These are phyloP conservation scores for Heterotilapia buettikoferi DNA, from an alignment of 2,113 vertebrate genomes.

Conservation along the genomic window DNA sequence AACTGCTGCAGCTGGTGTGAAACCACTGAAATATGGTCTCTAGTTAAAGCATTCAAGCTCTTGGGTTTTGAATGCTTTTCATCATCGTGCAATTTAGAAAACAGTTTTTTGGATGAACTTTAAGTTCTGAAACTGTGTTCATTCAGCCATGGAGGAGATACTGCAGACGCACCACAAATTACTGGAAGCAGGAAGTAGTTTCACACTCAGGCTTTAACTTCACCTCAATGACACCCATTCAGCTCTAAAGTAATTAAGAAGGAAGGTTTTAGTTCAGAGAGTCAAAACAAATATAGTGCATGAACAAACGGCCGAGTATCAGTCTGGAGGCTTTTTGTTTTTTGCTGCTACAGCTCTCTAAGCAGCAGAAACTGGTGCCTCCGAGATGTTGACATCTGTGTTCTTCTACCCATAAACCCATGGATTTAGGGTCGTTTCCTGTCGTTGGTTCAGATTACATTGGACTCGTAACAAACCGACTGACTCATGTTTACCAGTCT, in stretches of 20 bases:
- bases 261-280: not conserved
- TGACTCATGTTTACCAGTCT: not conserved
- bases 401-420: slow-evolving; percentile 38
- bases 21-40: not conserved
- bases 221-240: not conserved
- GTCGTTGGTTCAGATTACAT: slow-evolving; percentile 39
- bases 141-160: not conserved
- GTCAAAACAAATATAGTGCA: not conserved
- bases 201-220: not conserved
- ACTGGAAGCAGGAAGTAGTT: slow-evolving; percentile 13
- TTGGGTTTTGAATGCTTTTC: not conserved
- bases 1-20: not conserved
- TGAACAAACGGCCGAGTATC: not conserved
- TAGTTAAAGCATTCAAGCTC: not conserved
- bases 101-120: not conserved
- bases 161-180: not conserved
- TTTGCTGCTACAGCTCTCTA: not conserved
- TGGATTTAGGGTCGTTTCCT: slow-evolving; percentile 49
- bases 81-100: not conserved
- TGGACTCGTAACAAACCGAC: slow-evolving; percentile 21
- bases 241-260: not conserved
- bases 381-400: slow-evolving; percentile 31
- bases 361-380: not conserved
- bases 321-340: not conserved
- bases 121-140: not conserved